Evolutionary conservation across 2,113 vertebrate genomes (phyloP).

Genomic region (Leuciscus idus): DNA sequence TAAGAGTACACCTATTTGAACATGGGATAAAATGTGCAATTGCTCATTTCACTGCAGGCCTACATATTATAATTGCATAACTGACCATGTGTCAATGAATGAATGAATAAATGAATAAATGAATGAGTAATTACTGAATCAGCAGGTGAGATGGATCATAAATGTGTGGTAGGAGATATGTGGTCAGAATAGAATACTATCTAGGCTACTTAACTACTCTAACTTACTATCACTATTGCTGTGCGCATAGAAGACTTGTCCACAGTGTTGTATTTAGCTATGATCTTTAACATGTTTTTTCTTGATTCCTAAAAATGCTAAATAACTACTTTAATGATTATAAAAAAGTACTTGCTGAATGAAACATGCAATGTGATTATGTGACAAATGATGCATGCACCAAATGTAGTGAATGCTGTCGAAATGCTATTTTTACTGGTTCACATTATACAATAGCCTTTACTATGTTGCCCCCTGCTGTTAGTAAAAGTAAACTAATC

Average conservation of each 20-base stretch:
- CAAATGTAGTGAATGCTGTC: not conserved
- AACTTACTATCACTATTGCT: not conserved
- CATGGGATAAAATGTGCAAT: not conserved
- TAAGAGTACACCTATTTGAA: not conserved
- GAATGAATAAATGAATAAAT: not conserved
- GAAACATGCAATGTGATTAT: not conserved
- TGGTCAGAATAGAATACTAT: not conserved
- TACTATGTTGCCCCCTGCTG: conserved; percentile 10
- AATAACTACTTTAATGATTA: not conserved
- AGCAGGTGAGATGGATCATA: not conserved
- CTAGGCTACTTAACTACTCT: not conserved
- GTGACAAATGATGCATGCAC: not conserved
- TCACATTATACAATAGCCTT: not conserved
- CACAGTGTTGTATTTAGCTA: not conserved
- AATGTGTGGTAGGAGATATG: not conserved
- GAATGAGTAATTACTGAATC: conserved; percentile 4
- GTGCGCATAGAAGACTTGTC: not conserved
- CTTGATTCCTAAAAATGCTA: not conserved
- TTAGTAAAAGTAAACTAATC: not conserved
- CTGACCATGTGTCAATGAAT: too few relatives aligned
- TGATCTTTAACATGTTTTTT: not conserved
- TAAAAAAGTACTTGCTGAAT: not conserved
- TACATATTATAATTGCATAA: not conserved
- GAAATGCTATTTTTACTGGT: not conserved
- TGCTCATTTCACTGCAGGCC: not conserved